Conservation (phyloP, 2,888 invertebrate species). For the Drosophila trichaetosa region DNA sequence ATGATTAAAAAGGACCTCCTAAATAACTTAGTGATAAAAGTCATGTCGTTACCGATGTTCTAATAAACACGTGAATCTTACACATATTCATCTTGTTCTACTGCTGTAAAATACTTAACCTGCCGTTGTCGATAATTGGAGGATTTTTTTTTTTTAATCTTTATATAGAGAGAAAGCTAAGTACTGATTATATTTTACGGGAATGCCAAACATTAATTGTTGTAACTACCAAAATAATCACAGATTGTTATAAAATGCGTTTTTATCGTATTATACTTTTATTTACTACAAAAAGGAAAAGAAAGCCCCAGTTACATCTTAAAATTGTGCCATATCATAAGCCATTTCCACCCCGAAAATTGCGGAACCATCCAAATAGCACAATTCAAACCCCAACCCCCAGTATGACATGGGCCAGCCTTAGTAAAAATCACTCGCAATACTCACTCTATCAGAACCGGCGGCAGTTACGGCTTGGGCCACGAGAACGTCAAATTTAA, state of each 20-base stretch:
- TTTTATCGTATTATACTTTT: not conserved
- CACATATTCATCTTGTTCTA: not conserved
- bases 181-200: not conserved
- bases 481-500: conserved; percentile 65
- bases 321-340: conserved; percentile 46
- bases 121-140: not conserved
- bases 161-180: not conserved
- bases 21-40: not conserved
- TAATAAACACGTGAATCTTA: not conserved
- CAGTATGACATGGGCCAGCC: conserved; percentile 9
- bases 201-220: not conserved
- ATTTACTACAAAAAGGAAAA: not conserved
- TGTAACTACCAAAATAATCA: not conserved
- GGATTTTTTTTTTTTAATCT: not conserved
- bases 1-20: conserved; percentile 12
- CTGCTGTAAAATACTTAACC: not conserved
- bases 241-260: not conserved
- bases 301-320: conserved; percentile 3
- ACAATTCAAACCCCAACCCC: conserved; percentile 13
- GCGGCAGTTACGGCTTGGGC: conserved; percentile 10
- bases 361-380: conserved; percentile 15
- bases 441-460: conserved; percentile 16
- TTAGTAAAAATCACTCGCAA: conserved; percentile 25
- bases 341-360: conserved; percentile 31
- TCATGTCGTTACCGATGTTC: not conserved